Conservation (phyloP, 2,888 invertebrate genomes). For the Protophormia terraenovae region DNA sequence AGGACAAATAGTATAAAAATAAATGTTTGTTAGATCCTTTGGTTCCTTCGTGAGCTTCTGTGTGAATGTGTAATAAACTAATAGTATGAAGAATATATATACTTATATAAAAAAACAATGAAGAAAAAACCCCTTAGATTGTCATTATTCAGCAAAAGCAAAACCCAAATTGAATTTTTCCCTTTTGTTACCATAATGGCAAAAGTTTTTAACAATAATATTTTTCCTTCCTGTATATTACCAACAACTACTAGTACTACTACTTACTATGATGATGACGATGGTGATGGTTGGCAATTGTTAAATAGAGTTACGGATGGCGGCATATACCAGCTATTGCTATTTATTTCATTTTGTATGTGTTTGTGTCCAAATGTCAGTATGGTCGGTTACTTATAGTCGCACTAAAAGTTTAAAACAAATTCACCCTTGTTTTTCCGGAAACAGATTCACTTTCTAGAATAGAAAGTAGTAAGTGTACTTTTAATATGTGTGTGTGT, state of each 20-base stretch:
- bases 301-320: neutral
- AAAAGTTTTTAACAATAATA: constrained; percentile 62
- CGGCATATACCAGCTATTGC: neutral
- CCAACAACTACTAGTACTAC: neutral
- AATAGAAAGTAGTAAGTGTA: neutral
- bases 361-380: neutral
- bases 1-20: constrained; percentile 16
- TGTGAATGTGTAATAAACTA: neutral
- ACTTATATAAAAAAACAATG: constrained; percentile 17
- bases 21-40: neutral
- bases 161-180: constrained; percentile 62
- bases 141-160: constrained; percentile 54
- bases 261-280: neutral
- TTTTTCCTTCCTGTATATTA: constrained; percentile 40
- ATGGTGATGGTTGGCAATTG: constrained; percentile 12
- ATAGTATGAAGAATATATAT: neutral
- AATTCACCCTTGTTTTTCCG: neutral
- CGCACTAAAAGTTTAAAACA: neutral
- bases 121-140: constrained; percentile 20
- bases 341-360: neutral
- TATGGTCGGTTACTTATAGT: neutral
- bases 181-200: constrained; percentile 56
- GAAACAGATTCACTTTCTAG: neutral
- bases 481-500: neutral
- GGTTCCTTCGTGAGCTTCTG: neutral